Evolutionary conservation across 2,113 vertebrate genomes (phyloP).

Genomic region (Poecile atricapillus): DNA sequence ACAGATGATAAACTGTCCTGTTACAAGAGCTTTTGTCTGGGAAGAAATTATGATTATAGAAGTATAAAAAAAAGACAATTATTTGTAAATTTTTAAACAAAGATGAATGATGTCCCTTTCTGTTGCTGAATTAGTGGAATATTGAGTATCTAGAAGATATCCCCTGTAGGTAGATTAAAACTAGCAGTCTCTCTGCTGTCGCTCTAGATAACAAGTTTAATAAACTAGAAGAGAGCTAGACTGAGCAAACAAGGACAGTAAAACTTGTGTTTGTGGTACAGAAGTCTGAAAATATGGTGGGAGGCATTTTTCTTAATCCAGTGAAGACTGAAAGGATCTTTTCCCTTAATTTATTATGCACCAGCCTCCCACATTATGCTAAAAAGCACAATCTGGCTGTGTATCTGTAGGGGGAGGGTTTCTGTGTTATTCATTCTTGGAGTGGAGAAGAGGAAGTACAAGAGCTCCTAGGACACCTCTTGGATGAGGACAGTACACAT

Average conservation of each 20-base stretch:
- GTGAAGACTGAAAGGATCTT: background rate
- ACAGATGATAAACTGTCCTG: background rate
- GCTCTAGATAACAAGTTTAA: background rate
- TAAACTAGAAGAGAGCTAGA: background rate
- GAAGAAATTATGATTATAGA: background rate
- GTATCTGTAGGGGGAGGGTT: background rate
- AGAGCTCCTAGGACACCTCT: background rate
- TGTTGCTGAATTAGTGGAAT: background rate
- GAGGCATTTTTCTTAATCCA: background rate
- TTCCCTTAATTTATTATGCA: background rate
- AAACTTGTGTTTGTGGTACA: background rate
- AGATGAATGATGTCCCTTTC: background rate
- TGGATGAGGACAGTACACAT: background rate
- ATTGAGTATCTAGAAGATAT: background rate
- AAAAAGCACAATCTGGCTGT: background rate
- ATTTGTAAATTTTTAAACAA: background rate
- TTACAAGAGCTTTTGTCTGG: background rate
- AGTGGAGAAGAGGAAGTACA: background rate
- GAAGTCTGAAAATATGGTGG: background rate
- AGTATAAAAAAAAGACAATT: background rate
- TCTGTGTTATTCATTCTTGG: background rate
- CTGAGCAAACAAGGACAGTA: background rate
- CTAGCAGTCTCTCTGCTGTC: background rate
- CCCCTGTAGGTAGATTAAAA: background rate
- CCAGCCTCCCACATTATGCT: background rate